Conservation (phyloP, 1,140 invertebrate genomes). For the Drosophila suzukii region DNA sequence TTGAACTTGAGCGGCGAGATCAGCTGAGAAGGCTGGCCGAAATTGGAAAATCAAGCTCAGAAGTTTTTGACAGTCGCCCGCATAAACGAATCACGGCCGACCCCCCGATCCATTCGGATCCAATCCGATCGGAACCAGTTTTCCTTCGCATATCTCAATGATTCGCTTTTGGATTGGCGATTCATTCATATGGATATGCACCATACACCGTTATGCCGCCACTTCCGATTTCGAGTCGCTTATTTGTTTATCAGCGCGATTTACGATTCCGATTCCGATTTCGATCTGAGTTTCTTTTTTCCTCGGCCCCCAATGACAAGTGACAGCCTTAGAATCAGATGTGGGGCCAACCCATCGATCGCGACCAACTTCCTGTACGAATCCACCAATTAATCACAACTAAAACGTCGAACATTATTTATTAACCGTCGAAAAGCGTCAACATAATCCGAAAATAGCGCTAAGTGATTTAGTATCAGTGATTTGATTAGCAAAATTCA, state of each 20-base stretch:
- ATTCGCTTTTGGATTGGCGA: conserved; percentile 35
- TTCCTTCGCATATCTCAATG: conserved; percentile 56
- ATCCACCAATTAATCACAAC: conserved; percentile 32
- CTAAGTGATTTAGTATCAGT: conserved; percentile 13
- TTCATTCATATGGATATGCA: conserved; percentile 51
- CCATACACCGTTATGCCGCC: conserved; percentile 64
- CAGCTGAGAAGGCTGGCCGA: conserved; percentile 8
- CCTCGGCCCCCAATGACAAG: conserved; percentile 39
- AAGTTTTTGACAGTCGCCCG: conserved; percentile 64
- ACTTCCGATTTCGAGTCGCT: conserved; percentile 59
- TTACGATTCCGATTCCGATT: conserved; percentile 28
- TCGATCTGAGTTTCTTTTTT: conserved; percentile 23
- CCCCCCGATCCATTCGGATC: not conserved
- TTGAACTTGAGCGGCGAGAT: conserved; percentile 64
- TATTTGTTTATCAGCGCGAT: conserved; percentile 36
- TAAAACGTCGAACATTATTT: conserved; percentile 11
- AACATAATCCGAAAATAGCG: conserved; percentile 15
- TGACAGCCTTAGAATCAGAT: conserved; percentile 39
- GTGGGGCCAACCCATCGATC: conserved; percentile 21
- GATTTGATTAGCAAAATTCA: conserved; percentile 26
- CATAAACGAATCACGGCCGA: conserved; percentile 50
- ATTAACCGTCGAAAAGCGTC: conserved; percentile 3
- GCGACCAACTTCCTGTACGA: conserved; percentile 28
- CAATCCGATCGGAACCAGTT: conserved; percentile 57
- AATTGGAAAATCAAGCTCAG: conserved; percentile 64